Percentiles rank a stretch among this genome's conserved stretches.
phyloP scores from a whole-genome alignment of 1,140 invertebrate genomes.

The Tetramorium parvispinum region DNA sequence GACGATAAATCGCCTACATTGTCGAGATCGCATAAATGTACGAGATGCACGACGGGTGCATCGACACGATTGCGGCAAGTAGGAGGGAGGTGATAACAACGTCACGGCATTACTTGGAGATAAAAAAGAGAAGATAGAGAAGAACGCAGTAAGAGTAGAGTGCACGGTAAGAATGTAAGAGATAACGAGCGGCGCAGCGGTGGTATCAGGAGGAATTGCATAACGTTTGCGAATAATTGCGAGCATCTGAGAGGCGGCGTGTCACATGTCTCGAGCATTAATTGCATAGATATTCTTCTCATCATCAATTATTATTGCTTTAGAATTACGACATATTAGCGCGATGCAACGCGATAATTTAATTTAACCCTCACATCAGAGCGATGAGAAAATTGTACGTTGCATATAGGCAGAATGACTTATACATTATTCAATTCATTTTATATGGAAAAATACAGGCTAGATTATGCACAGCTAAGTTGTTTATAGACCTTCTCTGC shows the following conservation, averaged over 20 bases:
- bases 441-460: slow-evolving; percentile 15
- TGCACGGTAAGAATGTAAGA: background rate
- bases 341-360: background rate
- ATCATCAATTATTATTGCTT: background rate
- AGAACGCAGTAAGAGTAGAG: background rate
- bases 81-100: slow-evolving; percentile 1
- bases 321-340: slow-evolving; percentile 7
- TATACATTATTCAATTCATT: background rate
- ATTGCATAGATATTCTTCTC: background rate
- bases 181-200: slow-evolving; percentile 41
- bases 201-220: slow-evolving; percentile 48
- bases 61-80: slow-evolving; percentile 14
- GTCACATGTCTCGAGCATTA: background rate
- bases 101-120: background rate
- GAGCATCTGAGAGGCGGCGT: background rate
- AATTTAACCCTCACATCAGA: background rate
- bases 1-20: background rate
- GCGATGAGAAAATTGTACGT: background rate
- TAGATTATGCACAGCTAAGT: background rate
- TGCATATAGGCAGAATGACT: background rate
- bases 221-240: slow-evolving; percentile 17
- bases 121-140: slow-evolving; percentile 37
- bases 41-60: background rate
- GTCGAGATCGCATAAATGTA: background rate
- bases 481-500: background rate